Conservation (phyloP, 30 jellyfish, hydroid and myxozoan genomes). For the Turritopsis dohrnii region DNA sequence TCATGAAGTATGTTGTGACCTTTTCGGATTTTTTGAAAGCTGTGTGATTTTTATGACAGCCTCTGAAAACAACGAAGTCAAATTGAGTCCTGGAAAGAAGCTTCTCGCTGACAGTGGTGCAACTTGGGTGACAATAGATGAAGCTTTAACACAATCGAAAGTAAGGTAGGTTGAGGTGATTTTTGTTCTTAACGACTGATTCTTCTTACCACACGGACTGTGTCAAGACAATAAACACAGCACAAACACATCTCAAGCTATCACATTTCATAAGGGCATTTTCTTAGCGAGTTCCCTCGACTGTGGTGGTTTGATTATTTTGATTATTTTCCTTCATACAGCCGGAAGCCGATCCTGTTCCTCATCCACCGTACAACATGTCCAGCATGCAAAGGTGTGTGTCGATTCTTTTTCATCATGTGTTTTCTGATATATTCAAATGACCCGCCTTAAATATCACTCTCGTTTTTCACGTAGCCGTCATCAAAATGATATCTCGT, state of each 20-base stretch:
- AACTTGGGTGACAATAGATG: conserved; percentile 27
- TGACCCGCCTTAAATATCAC: background rate
- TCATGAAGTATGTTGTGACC: background rate
- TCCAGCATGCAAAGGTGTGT: conserved; percentile 92
- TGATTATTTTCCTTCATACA: conserved; percentile 34
- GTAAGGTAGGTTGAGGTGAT: too few relatives aligned
- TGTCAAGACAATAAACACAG: too few relatives aligned
- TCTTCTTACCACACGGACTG: too few relatives aligned
- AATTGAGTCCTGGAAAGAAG: conserved; percentile 24
- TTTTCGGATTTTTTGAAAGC: background rate
- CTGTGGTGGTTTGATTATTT: background rate
- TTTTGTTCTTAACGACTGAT: background rate
- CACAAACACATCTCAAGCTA: too few relatives aligned
- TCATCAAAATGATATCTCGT: conserved; percentile 68
- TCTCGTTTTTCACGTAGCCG: conserved; percentile 49
- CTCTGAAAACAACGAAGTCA: conserved; percentile 15
- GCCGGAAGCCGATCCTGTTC: conserved; percentile 75
- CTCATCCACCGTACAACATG: conserved; percentile 87
- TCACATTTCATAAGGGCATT: too few relatives aligned
- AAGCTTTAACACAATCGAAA: conserved; percentile 33
- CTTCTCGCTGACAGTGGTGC: conserved; percentile 26
- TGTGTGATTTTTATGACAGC: background rate
- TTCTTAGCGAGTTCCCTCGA: background rate
- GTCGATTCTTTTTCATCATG: background rate
- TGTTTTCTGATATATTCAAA: too few relatives aligned